Conservation (phyloP, 2,113 vertebrate genomes). For the human region DNA sequence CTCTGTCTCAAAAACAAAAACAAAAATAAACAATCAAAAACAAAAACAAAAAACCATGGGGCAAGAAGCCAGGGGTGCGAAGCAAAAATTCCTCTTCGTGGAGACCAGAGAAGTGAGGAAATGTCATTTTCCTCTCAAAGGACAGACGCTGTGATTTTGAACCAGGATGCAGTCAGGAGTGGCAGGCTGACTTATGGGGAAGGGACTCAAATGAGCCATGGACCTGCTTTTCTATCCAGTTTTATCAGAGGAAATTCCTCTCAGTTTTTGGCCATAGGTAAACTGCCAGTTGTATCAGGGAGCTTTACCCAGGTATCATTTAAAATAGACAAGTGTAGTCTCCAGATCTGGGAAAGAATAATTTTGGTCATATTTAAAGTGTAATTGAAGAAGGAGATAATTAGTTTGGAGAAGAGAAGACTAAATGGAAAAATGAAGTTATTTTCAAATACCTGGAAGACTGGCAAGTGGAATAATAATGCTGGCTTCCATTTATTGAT, state of each 20-base stretch:
- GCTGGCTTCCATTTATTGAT: not conserved
- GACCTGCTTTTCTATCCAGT: not conserved
- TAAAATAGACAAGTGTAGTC: not conserved
- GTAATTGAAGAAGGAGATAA: not conserved
- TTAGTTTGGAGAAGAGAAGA: not conserved
- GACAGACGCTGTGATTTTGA: not conserved
- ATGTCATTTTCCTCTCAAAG: not conserved
- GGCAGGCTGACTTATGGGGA: not conserved
- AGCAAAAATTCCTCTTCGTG: not conserved
- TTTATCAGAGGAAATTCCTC: not conserved
- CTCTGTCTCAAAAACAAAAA: too few species aligned
- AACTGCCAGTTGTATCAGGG: not conserved
- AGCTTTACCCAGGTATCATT: not conserved
- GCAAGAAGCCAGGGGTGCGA: not conserved
- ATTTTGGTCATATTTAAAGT: not conserved
- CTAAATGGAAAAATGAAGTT: not conserved
- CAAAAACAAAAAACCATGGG: too few species aligned
- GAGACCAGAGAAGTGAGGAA: not conserved
- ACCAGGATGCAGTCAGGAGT: not conserved
- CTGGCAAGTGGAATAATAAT: not conserved
- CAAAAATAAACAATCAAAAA: too few species aligned
- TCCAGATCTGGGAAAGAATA: not conserved
- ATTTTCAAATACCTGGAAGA: not conserved
- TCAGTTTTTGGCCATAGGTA: not conserved
- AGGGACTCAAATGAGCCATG: not conserved